Percentiles rank a stretch among this genome's conserved stretches.
These are phyloP conservation scores for Poeciliopsis gracilis DNA, from an alignment of 2,797 vertebrate genomes.

Conservation along the genomic window DNA sequence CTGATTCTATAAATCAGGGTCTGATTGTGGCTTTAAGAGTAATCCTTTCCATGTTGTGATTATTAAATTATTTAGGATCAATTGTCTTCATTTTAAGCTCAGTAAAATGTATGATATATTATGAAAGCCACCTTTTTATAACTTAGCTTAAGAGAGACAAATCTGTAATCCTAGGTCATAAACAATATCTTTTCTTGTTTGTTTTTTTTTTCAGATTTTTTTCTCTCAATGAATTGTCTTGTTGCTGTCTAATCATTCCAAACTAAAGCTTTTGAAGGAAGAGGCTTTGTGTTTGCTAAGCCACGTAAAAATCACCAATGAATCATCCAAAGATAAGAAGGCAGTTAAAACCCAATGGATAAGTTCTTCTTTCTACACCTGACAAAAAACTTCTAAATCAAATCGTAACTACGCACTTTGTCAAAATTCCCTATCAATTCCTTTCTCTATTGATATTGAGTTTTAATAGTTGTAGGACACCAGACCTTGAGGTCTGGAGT, in stretches of 20 bases:
- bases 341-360: not conserved
- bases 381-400: not conserved
- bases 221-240: not conserved
- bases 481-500: no score
- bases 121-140: not conserved
- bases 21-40: not conserved
- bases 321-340: not conserved
- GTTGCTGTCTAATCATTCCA: not conserved
- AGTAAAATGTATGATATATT: not conserved
- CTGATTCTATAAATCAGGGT: not conserved
- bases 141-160: not conserved
- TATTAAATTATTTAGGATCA: not conserved
- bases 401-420: not conserved
- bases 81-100: not conserved
- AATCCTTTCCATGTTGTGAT: not conserved
- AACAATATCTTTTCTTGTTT: not conserved
- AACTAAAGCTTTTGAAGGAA: not conserved
- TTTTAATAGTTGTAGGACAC: not conserved
- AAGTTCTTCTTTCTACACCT: not conserved
- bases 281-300: not conserved
- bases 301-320: not conserved
- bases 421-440: not conserved
- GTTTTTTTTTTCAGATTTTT: not conserved
- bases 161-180: not conserved
- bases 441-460: not conserved